Evolutionary conservation across 2,113 vertebrate species (phyloP), one percentile per base, ranked within the genome.

Genomic region (Antigone vipio): DNA sequence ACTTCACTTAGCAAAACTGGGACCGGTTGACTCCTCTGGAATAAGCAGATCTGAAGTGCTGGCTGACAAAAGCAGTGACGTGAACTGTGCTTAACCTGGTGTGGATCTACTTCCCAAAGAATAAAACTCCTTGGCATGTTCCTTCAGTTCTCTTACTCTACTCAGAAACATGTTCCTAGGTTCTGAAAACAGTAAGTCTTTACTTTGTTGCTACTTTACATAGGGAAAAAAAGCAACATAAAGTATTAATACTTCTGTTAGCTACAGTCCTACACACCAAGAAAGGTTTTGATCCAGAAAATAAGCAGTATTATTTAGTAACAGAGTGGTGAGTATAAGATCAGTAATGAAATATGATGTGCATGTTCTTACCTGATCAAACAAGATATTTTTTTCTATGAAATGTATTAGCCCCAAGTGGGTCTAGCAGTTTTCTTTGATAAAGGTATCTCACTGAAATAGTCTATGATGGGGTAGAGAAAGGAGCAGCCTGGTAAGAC

Each of bases 401-500:
- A 45, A 90, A 84, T 42, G 9, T n/a, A 7, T 59, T 44, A 71
- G 75, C 18, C 67, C 29, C 1, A 8, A 44, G 52, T 58, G 60
- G 29, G 16, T 58, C n/a, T 38, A 26, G 47, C 14, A 35, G 38
- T 83, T 92, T 56, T 50, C 50, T 56, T 34, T 38, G 79, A 50
- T 55, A 30, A 72, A 68, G 32, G 2, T 19, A 35, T 92, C 58
- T 47, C 29, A 9, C 74, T 85, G 71, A 45, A 82, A 62, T 20
- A 4, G 15, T 24, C 52, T 44, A 3, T 9, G 47, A 27, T 55
- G 47, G 29, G 27, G 42, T 3, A 47, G 84, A 64, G 93, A 93
- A 94, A 92, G 47, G 60, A 95, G 84, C 59, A 88, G 79, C 35
- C 66, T 92, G 92, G 87, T 38, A 58, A 90, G 29, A 84, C 80